These are phyloP conservation scores for Acromyrmex echinatior DNA, from an alignment of 1,140 invertebrate genomes.

Conservation along the genomic window DNA sequence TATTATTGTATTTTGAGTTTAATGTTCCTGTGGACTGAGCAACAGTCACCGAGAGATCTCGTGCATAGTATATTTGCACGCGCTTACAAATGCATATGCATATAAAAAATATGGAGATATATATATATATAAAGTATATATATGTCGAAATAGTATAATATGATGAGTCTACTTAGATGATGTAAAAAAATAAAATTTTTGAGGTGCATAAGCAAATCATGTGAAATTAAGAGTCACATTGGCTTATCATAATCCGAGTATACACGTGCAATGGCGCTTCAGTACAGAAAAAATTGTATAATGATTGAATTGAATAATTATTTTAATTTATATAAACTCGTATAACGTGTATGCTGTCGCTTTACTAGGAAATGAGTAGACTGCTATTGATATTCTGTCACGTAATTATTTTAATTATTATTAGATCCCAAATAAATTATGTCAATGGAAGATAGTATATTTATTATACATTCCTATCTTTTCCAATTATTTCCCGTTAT, in stretches of 20 bases:
- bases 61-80: constrained; percentile 81
- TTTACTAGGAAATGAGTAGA: constrained; percentile 81
- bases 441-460: constrained; percentile 31
- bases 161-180: constrained; percentile 65
- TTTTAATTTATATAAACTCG: constrained; percentile 80
- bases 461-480: constrained; percentile 27
- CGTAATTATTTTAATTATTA: constrained; percentile 80
- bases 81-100: constrained; percentile 53
- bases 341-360: constrained; percentile 79
- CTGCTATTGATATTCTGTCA: constrained; percentile 79
- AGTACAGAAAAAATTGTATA: constrained; percentile 57
- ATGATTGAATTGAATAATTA: constrained; percentile 50
- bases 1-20: constrained; percentile 77
- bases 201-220: constrained; percentile 3
- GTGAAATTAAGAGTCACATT: constrained; percentile 39
- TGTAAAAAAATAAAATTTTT: constrained; percentile 38
- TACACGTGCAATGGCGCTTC: constrained; percentile 67
- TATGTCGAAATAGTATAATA: constrained; percentile 44
- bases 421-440: constrained; percentile 81
- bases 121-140: constrained; percentile 51
- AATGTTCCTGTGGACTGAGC: constrained; percentile 84
- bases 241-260: constrained; percentile 55
- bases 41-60: constrained; percentile 83
- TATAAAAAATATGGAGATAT: constrained; percentile 30
- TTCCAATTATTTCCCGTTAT: constrained; percentile 18